These are phyloP conservation scores for Hydrolagus affinis DNA, from an alignment of 2,113 vertebrate genomes.

Conservation along the genomic window DNA sequence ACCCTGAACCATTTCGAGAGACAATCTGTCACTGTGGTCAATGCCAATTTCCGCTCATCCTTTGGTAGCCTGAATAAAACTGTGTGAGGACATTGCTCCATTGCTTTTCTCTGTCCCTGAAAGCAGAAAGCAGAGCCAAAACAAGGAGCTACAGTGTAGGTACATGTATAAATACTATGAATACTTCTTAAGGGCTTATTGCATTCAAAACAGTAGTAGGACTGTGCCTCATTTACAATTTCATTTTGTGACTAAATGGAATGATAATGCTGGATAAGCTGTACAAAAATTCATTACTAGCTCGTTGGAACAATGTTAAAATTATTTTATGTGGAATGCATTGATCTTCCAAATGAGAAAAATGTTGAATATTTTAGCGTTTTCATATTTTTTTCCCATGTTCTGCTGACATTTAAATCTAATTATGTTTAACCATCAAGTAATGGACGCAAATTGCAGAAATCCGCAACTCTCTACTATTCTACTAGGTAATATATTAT, in stretches of 20 bases:
- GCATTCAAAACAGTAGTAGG: neutral
- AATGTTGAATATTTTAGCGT: constrained; percentile 12
- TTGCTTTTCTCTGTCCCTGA: neutral
- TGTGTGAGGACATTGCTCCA: neutral
- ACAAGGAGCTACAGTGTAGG: neutral
- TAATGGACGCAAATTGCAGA: neutral
- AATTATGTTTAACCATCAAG: constrained; percentile 15
- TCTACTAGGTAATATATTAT: constrained; percentile 20
- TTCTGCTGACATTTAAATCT: constrained; percentile 19
- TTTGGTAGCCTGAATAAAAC: neutral
- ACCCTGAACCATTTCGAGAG: too few species aligned
- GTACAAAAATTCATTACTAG: constrained; percentile 9
- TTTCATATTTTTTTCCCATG: neutral
- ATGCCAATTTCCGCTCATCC: neutral
- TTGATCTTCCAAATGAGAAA: neutral
- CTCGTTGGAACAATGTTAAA: neutral
- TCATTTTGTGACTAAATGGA: constrained; percentile 7
- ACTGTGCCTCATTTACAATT: neutral
- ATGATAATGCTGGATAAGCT: neutral
- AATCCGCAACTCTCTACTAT: neutral
- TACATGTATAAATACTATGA: too few species aligned
- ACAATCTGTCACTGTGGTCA: neutral
- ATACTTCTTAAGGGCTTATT: neutral
- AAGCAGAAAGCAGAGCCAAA: neutral
- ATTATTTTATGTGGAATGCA: constrained; percentile 2